Evolutionary conservation across 2,113 vertebrate genomes (phyloP), one percentile per base, ranked within the genome.

Genomic region (Phasianus colchicus): DNA sequence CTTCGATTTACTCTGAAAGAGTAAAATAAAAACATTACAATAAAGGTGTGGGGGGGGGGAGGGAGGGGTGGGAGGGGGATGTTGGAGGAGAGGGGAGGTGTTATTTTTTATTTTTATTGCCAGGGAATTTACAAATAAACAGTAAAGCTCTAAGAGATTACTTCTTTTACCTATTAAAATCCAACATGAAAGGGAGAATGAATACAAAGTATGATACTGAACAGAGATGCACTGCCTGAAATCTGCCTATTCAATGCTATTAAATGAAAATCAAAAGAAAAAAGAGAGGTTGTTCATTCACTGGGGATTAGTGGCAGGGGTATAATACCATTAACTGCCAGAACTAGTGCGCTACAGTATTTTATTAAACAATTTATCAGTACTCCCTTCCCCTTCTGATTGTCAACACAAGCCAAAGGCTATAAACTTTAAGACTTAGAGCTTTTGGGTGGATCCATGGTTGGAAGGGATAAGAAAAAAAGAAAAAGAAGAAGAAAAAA

Each of bases 351-450:
- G 54, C 47, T 54, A 21, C 1, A 86, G 61, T 16, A 65, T 92
- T 92, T 92, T 84, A 85, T 92, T 76, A 70, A 90, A 55, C 30
- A 65, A 73, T 85, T 73, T 79, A 81, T 82, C 74, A 85, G 63
- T 48, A 72, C 16, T 86, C 63, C 38, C 22, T 78, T 81, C 69
- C 87, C 34, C 7, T 78, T 82, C 80, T 84, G 36, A 76, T 66
- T 65, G 66, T 58, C 74, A 93, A 34, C 9, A 76, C 4, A 22
- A 71, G 74, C 74, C 89, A 91, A 92, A 94, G 40, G 29, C 24
- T 85, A 70, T 50, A 95, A 93, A 94, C 48, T 54, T 94, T 11
- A 76, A 45, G 58, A 82, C 7, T 50, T 93, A 47, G 66, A 92
- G 63, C 8, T 94, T 79, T 92, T 85, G 81, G 21, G 78, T 85